Evolutionary conservation across 2,888 invertebrate genomes (phyloP).

Genomic region (Venusia cambrica): DNA sequence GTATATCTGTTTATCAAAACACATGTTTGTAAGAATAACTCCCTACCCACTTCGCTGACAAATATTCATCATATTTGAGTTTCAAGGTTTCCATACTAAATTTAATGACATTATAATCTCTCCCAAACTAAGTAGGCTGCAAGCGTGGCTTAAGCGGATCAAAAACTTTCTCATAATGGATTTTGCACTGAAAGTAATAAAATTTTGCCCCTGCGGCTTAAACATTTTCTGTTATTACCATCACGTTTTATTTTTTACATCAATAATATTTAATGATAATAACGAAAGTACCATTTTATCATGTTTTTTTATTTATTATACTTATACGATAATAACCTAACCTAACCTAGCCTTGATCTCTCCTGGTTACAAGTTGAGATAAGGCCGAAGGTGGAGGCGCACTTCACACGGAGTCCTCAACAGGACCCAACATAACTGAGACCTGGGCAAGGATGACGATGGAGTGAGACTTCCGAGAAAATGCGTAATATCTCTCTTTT

Average conservation of each 20-base stretch:
- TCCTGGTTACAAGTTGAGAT: too few relatives aligned
- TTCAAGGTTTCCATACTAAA: conserved; percentile 38
- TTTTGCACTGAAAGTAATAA: conserved; percentile 39
- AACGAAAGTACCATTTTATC: too few relatives aligned
- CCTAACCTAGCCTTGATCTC: too few relatives aligned
- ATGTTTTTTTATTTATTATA: too few relatives aligned
- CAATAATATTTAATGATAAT: background rate
- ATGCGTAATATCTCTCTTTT: too few relatives aligned
- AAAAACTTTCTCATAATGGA: conserved; percentile 45
- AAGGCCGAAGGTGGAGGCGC: too few relatives aligned
- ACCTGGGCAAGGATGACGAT: too few relatives aligned
- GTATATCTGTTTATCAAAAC: background rate
- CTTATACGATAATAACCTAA: too few relatives aligned
- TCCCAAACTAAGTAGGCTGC: conserved; percentile 34
- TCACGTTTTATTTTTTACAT: conserved; percentile 6
- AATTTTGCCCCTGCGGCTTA: conserved; percentile 29
- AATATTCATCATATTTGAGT: conserved; percentile 31
- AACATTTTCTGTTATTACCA: conserved; percentile 18
- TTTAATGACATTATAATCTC: conserved; percentile 37
- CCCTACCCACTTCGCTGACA: background rate
- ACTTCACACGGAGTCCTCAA: too few relatives aligned
- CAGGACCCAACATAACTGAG: too few relatives aligned
- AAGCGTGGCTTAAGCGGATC: conserved; percentile 35
- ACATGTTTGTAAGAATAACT: background rate
- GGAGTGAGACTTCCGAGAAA: too few relatives aligned